Base-by-base conservation (phyloP, 2,888 invertebrate species). In the Habrosyne pyritoides region DNA sequence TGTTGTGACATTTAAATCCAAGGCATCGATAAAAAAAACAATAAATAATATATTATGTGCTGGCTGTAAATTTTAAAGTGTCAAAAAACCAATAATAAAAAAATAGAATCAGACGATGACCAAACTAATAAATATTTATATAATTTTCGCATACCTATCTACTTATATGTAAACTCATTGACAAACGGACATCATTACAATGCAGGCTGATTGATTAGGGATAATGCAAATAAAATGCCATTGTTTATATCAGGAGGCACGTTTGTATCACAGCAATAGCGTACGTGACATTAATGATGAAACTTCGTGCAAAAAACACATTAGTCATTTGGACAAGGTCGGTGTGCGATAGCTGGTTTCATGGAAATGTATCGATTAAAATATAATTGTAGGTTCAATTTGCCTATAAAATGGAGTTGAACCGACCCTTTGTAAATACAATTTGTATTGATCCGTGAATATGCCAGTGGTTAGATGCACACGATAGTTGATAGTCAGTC, bases 141-240 rank as follows among this genome's bases (percentile, higher is more conserved):
- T 42, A 42, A 8, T 18, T 42, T 42, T 42, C 42, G 42, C 42
- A 42, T 42, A 42, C 42, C 18, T 6, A 14, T 18, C 14, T 18
- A 42, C 42, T 18, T 28, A 50, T 50, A 50, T 50, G 50, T 21
- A 50, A 21, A 10, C 50, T 50, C 22, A 28, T 50, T 50, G 50
- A 50, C 28, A 30, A 30, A 30, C 26, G 22, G 30, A 28, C 50
- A 28, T 30, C 50, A 50, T 50, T 50, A 50, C 50, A 30, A 50
- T 28, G 42, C 57, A 49, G 50, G 51, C 53, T 51, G 42, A 70
- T 71, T 69, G 75, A 79, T 77, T 76, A 73, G 64, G 54, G 66
- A 68, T 73, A 75, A 78, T 77, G 68, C 66, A 69, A 68, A 63
- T 66, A 71, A 64, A 73, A 74, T 74, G 69, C 69, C 71, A 80